These are phyloP conservation scores for Myripristis jacobus DNA, from an alignment of 2,797 vertebrate species.

Conservation along the genomic window DNA sequence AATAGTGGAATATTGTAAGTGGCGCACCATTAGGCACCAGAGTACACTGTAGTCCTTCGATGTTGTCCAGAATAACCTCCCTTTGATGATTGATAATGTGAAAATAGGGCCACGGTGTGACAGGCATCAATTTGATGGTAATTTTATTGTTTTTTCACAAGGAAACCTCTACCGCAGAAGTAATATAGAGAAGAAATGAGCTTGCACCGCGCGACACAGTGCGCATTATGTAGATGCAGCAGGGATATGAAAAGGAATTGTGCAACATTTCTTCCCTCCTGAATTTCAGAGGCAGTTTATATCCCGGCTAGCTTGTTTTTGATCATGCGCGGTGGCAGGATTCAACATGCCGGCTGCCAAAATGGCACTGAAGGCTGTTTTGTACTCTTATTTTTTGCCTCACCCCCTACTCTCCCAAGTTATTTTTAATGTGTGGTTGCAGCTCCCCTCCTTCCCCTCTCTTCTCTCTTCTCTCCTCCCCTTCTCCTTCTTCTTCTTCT, in stretches of 20 bases:
- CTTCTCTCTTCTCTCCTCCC: constrained; percentile 40
- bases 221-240: constrained; percentile 63
- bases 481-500: constrained; percentile 39
- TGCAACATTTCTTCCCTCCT: constrained; percentile 33
- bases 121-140: constrained; percentile 70
- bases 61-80: constrained; percentile 52
- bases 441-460: constrained; percentile 8
- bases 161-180: constrained; percentile 52
- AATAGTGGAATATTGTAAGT: constrained; percentile 43
- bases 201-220: constrained; percentile 44
- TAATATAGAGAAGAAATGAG: constrained; percentile 67
- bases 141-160: constrained; percentile 72
- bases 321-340: constrained; percentile 42
- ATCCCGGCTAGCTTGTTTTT: constrained; percentile 45
- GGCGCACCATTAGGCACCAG: constrained; percentile 61
- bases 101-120: constrained; percentile 55
- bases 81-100: constrained; percentile 69
- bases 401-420: constrained; percentile 32
- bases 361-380: constrained; percentile 64
- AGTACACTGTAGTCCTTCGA: constrained; percentile 29
- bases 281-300: constrained; percentile 45
- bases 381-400: constrained; percentile 24
- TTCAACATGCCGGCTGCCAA: constrained; percentile 46
- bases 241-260: constrained; percentile 41
- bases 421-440: constrained; percentile 75